Base-by-base conservation (phyloP, 2,888 invertebrate genomes). In the Hydraecia micacea region DNA sequence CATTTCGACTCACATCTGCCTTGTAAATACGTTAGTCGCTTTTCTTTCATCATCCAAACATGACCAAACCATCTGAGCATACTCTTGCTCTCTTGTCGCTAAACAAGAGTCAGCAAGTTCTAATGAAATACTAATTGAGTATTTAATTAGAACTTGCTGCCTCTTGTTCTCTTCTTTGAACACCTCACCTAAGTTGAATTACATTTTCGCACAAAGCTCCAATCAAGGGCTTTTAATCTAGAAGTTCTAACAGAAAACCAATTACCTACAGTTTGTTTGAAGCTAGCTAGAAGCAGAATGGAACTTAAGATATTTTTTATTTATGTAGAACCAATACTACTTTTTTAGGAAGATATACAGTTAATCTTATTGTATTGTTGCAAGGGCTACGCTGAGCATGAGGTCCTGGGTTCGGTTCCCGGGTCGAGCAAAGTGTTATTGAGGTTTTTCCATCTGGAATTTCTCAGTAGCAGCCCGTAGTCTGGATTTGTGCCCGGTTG, bases 161-260 rank as follows among this genome's bases (percentile, higher is more conserved):
- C 46, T 46, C 46, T 42, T 42, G 11, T 42, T 42, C 42, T 13
- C 13, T 42, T 42, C 66, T 52, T 65, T 32, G 18, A 32, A 7
- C 32, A 42, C 49, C 58, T 18, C 60, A 42, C 15, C 39, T 28
- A 75, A 66, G 62, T 67, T 18, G 6, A 75, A 49, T 81, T 75
- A 81, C 32, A 69, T 70, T 73, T 73, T 67, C 60, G 52, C 69
- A 36, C 46, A 71, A 67, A 21, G 32, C 9, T 73, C 46, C 66
- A 73, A 84, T 84, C 66, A 73, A 65, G 55, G 32, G 39, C 60
- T 79, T 78, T 83, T 78, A 73, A 81, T 73, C 55, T 73, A 25
- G 70, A 72, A 73, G 32, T 70, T 78, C 25, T 15, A 55, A 42
- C 60, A 55, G 82, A 83, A 82, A 79, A 84, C 39, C 62, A 84